Conservation (phyloP, 2,113 vertebrate genomes). For the Neogobius melanostomus region DNA sequence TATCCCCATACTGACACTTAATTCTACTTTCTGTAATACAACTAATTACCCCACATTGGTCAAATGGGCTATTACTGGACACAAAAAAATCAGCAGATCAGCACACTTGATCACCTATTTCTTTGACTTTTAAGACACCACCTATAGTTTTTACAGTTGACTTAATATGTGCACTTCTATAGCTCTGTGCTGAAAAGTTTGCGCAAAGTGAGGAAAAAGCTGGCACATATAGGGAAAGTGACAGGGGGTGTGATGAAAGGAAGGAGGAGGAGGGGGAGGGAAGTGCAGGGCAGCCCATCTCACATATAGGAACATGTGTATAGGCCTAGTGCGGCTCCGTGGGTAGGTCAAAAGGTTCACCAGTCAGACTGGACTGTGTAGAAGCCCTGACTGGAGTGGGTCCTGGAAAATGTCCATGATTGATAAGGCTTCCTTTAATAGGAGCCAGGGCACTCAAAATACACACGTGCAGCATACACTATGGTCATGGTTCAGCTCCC, state of each 20-base stretch:
- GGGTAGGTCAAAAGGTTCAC: constrained; percentile 5
- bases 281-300: constrained; percentile 4
- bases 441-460: neutral
- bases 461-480: constrained; percentile 16
- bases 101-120: neutral
- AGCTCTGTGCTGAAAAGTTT: constrained; percentile 22
- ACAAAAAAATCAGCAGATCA: neutral
- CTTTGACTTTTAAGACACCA: neutral
- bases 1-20: constrained; percentile 37
- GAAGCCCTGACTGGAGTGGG: neutral
- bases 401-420: neutral
- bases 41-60: neutral
- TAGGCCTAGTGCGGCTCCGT: constrained; percentile 5
- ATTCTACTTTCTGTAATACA: neutral
- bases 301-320: constrained; percentile 1
- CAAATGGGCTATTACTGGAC: neutral
- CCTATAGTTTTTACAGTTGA: neutral
- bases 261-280: constrained; percentile 4
- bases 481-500: constrained; percentile 9
- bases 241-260: neutral
- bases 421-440: constrained; percentile 4
- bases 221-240: constrained; percentile 6
- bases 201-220: constrained; percentile 18
- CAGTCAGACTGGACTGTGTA: neutral
- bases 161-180: neutral